Percentiles rank a stretch among this genome's conserved stretches.
Conservation (phyloP, 2,888 invertebrate species). For the Hyposoter didymator region DNA sequence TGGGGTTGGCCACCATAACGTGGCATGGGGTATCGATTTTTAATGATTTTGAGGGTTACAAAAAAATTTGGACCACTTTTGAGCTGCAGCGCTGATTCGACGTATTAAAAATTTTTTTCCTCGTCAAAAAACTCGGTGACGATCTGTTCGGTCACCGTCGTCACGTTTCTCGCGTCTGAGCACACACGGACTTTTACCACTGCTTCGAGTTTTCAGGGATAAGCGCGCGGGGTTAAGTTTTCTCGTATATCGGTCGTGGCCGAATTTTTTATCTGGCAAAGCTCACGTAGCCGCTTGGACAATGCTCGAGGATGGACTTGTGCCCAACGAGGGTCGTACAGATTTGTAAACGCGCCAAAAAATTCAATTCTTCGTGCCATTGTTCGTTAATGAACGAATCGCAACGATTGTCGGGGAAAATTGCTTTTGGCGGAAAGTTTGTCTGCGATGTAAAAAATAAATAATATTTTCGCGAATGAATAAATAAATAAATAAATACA, state of each 20-base stretch:
- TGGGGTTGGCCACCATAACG: too few relatives aligned
- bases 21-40: too few relatives aligned
- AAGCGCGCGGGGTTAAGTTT: slow-evolving; percentile 35
- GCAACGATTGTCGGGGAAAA: slow-evolving; percentile 52
- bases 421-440: too few relatives aligned
- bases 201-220: slow-evolving; percentile 5
- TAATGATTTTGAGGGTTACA: too few relatives aligned
- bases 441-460: too few relatives aligned
- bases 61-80: too few relatives aligned
- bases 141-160: neutral
- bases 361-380: slow-evolving; percentile 62
- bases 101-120: too few relatives aligned
- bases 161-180: slow-evolving; percentile 32
- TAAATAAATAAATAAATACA: too few relatives aligned
- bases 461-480: too few relatives aligned
- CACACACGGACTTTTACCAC: slow-evolving; percentile 32
- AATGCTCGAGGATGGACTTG: slow-evolving; percentile 26
- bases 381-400: slow-evolving; percentile 67
- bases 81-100: too few relatives aligned
- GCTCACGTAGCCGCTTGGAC: slow-evolving; percentile 42
- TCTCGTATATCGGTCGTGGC: slow-evolving; percentile 1
- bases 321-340: slow-evolving; percentile 37
- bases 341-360: slow-evolving; percentile 66
- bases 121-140: neutral
- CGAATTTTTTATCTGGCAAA: slow-evolving; percentile 11